A percentile compares a stretch with the other conserved stretches of the same genome.
Conservation (phyloP, 2,797 vertebrate genomes). For the Tympanoctomys barrerae region DNA sequence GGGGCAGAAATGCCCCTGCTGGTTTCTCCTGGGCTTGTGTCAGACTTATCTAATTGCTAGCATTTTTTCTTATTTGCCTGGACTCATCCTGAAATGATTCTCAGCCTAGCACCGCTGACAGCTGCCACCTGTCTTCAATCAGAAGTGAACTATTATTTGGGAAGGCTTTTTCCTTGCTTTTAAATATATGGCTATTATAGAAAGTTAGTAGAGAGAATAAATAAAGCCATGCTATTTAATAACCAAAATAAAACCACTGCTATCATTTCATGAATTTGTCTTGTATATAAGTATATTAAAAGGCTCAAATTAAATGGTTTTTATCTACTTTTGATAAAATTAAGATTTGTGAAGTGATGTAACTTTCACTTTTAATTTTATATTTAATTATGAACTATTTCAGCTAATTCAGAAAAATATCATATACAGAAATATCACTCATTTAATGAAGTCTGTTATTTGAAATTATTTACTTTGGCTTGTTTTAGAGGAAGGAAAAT, state of each 20-base stretch:
- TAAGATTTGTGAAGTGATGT: not conserved
- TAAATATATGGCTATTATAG: not conserved
- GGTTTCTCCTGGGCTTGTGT: not conserved
- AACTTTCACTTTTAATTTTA: not conserved
- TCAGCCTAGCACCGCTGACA: constrained; percentile 39
- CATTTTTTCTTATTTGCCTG: constrained; percentile 31
- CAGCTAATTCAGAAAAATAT: not conserved
- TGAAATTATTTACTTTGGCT: not conserved
- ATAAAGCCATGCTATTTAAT: constrained; percentile 2
- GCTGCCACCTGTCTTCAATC: constrained; percentile 58
- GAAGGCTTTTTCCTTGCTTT: constrained; percentile 20
- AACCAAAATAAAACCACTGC: not conserved
- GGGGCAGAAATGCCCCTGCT: not conserved
- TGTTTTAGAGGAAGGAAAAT: not conserved
- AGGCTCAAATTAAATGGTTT: not conserved
- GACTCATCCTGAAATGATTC: not conserved
- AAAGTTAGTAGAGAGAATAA: not conserved
- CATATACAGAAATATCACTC: not conserved
- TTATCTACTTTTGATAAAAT: not conserved
- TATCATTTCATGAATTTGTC: not conserved
- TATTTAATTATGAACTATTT: constrained; percentile 8
- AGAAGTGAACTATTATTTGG: constrained; percentile 50
- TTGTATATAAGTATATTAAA: not conserved
- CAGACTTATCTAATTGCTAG: not conserved
- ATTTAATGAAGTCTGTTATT: not conserved